Percentiles rank a stretch among this genome's conserved stretches.
Conservation (phyloP, 2,113 vertebrate species). For the Martes martes region DNA sequence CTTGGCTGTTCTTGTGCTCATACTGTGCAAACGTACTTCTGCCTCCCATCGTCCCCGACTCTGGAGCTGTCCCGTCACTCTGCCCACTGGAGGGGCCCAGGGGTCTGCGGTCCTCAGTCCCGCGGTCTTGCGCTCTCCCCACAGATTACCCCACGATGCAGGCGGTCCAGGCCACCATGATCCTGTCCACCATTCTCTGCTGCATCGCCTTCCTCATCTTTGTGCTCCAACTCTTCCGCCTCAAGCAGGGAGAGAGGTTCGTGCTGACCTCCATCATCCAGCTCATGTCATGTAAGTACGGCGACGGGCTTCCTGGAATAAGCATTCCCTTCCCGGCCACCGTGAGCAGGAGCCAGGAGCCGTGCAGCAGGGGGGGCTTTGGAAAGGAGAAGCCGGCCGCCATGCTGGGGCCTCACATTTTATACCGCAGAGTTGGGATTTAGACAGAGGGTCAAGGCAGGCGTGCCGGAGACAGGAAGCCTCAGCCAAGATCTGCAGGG, state of each 20-base stretch:
- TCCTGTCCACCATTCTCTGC: constrained; percentile 92
- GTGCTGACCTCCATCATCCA: constrained; percentile 92
- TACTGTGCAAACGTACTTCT: neutral
- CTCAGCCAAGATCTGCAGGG: neutral
- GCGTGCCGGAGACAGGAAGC: accelerated
- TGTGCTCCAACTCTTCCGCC: constrained; percentile 96
- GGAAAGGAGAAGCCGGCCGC: neutral
- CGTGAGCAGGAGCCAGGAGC: neutral
- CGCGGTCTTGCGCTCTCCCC: neutral
- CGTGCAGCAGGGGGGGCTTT: neutral
- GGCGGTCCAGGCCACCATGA: constrained; percentile 93
- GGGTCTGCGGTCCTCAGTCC: neutral
- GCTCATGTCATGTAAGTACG: constrained; percentile 93
- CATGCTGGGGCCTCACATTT: accelerated
- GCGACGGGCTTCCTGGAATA: accelerated
- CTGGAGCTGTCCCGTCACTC: too few species aligned
- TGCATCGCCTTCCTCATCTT: constrained; percentile 93
- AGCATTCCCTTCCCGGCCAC: neutral
- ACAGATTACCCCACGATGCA: constrained; percentile 89
- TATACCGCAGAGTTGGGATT: neutral
- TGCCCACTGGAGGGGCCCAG: accelerated
- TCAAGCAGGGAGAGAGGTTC: constrained; percentile 97
- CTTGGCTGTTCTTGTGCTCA: neutral
- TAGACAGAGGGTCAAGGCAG: neutral
- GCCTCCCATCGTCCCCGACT: too few species aligned